Conservation (phyloP, 2,113 vertebrate species). For the Neodontobutis hainanensis region DNA sequence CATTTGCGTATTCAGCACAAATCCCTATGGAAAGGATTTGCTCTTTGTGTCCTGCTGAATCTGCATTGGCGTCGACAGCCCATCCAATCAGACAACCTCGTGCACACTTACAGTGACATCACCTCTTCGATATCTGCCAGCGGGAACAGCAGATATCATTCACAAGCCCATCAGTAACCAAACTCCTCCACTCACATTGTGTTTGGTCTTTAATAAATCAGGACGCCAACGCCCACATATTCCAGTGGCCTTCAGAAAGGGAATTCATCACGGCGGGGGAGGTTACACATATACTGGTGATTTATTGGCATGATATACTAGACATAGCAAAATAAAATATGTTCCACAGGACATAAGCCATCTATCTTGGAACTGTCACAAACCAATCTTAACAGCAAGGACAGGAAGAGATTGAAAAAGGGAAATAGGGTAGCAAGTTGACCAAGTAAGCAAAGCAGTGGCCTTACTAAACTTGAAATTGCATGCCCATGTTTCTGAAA, state of each 20-base stretch:
- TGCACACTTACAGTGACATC: constrained; percentile 57
- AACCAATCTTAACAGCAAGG: constrained; percentile 67
- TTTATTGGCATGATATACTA: constrained; percentile 71
- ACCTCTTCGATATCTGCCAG: constrained; percentile 47
- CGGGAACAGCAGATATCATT: constrained; percentile 57
- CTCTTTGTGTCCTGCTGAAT: constrained; percentile 23
- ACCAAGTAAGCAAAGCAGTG: constrained; percentile 53
- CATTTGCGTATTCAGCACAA: constrained; percentile 23
- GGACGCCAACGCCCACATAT: constrained; percentile 49
- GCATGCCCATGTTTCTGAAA: neutral
- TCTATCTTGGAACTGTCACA: constrained; percentile 66
- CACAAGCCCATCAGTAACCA: constrained; percentile 54
- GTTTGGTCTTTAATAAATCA: constrained; percentile 71
- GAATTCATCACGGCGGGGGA: constrained; percentile 62
- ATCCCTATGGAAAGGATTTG: constrained; percentile 24
- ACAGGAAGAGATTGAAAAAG: constrained; percentile 52
- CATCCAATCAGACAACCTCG: constrained; percentile 43
- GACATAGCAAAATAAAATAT: constrained; percentile 74
- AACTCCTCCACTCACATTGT: constrained; percentile 59
- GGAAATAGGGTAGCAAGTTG: constrained; percentile 36
- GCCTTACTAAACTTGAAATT: constrained; percentile 1
- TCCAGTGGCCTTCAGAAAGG: constrained; percentile 61
- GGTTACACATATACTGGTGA: constrained; percentile 64
- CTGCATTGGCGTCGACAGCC: constrained; percentile 44
- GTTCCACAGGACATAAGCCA: constrained; percentile 54